These are phyloP conservation scores for Drosophila buzzatii DNA, from an alignment of 2,888 invertebrate genomes.

Conservation along the genomic window DNA sequence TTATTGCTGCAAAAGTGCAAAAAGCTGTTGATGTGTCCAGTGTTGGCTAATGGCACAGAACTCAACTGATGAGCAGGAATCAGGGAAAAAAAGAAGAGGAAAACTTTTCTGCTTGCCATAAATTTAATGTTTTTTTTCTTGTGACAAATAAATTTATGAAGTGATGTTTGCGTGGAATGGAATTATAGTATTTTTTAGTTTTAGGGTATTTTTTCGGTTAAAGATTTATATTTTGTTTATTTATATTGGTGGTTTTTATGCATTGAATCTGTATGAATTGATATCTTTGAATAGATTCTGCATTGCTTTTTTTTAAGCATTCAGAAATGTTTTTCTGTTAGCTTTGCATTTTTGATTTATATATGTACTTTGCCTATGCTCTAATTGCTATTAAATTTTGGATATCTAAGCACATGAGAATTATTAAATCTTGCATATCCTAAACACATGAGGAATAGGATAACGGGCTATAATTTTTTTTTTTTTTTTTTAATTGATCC, in stretches of 20 bases:
- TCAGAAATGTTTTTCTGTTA: not conserved
- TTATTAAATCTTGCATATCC: too few species aligned
- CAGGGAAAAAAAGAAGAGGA: not conserved
- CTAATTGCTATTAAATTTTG: too few species aligned
- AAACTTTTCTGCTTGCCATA: conserved; percentile 29
- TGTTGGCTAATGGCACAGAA: conserved; percentile 34
- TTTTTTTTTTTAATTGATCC: too few species aligned
- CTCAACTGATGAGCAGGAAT: conserved; percentile 7
- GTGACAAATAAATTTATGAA: conserved; percentile 13
- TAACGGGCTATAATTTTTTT: too few species aligned
- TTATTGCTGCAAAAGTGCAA: conserved; percentile 52
- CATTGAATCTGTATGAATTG: not conserved
- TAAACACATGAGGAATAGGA: too few species aligned
- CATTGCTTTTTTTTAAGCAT: not conserved
- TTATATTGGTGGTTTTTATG: not conserved
- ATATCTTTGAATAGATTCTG: not conserved
- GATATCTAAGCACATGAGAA: too few species aligned
- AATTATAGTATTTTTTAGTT: not conserved
- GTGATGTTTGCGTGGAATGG: not conserved
- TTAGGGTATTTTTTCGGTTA: not conserved
- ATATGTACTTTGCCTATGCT: too few species aligned
- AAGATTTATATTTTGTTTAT: not conserved
- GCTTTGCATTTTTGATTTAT: too few species aligned
- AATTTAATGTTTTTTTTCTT: conserved; percentile 29
- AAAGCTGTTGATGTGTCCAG: conserved; percentile 48